Percentiles rank a stretch among this genome's conserved stretches.
These are phyloP conservation scores for Scaptomyza flava DNA, from an alignment of 2,888 invertebrate genomes.

Conservation along the genomic window DNA sequence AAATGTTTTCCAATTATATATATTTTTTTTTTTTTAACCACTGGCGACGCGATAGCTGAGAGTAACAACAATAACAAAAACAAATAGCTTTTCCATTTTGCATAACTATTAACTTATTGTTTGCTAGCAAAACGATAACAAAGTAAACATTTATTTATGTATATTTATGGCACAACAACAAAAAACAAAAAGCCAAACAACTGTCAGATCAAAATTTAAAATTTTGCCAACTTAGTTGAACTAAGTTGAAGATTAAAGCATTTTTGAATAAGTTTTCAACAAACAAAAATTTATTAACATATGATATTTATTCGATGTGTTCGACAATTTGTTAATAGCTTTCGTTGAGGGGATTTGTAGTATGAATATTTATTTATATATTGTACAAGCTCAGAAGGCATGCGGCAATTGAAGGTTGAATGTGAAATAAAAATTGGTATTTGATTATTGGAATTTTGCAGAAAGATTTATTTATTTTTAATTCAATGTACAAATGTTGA, in stretches of 20 bases:
- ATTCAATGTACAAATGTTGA: conserved; percentile 70
- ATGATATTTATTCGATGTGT: not conserved
- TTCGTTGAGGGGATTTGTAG: not conserved
- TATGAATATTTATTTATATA: conserved; percentile 18
- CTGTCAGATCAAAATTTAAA: not conserved
- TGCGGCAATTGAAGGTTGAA: conserved; percentile 49
- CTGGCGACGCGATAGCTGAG: not conserved
- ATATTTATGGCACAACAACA: not conserved
- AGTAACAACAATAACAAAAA: not conserved
- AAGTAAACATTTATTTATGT: not conserved
- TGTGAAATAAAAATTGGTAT: conserved; percentile 49
- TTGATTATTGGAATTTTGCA: conserved; percentile 36
- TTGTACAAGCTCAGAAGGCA: conserved; percentile 11
- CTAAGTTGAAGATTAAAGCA: too few relatives aligned
- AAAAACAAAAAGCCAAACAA: conserved; percentile 6
- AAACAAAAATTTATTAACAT: not conserved
- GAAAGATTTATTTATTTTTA: conserved; percentile 61
- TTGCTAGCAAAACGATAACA: not conserved
- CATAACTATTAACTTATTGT: conserved; percentile 15
- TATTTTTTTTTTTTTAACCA: not conserved
- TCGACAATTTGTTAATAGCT: conserved; percentile 19
- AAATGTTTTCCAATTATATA: not conserved
- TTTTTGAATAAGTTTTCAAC: not conserved
- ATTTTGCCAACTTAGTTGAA: too few relatives aligned
- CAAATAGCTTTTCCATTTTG: conserved; percentile 2